A percentile compares a stretch with the other conserved stretches of the same genome.
These are phyloP conservation scores for Amphipoea oculea DNA, from an alignment of 2,888 invertebrate species.

Conservation along the genomic window DNA sequence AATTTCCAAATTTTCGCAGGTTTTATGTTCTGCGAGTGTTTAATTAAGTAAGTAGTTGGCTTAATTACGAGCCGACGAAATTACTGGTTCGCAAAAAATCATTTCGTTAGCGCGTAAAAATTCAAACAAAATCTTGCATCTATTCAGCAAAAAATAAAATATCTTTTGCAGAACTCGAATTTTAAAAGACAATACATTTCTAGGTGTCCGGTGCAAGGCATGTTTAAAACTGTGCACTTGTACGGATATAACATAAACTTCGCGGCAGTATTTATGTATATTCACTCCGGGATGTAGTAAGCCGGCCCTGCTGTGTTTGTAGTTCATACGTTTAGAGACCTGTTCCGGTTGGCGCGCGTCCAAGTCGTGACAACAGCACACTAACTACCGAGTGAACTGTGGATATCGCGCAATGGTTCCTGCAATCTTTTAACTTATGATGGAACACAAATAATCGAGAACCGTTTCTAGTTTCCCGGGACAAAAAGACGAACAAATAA, in stretches of 20 bases:
- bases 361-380: constrained; percentile 34
- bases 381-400: constrained; percentile 8
- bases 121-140: not conserved
- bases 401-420: constrained; percentile 22
- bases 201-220: constrained; percentile 4
- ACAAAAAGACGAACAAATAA: constrained; percentile 20
- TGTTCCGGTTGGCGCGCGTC: constrained; percentile 50
- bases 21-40: constrained; percentile 28
- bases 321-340: constrained; percentile 35
- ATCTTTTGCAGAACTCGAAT: constrained; percentile 3
- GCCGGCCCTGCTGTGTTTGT: constrained; percentile 19
- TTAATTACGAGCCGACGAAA: not conserved
- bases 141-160: not conserved
- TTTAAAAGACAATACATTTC: constrained; percentile 30
- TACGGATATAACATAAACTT: constrained; percentile 23
- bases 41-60: constrained; percentile 34
- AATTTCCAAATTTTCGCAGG: constrained; percentile 13
- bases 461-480: not conserved
- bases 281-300: constrained; percentile 2
- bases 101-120: constrained; percentile 14
- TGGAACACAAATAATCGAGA: constrained; percentile 17
- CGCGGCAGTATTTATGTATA: not conserved
- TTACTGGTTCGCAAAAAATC: constrained; percentile 9
- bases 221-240: constrained; percentile 35
- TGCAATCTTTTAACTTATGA: constrained; percentile 19